Percentiles rank a stretch among this genome's conserved stretches.
phyloP scores from a whole-genome alignment of 2,888 invertebrate species.

The Elegia similella region DNA sequence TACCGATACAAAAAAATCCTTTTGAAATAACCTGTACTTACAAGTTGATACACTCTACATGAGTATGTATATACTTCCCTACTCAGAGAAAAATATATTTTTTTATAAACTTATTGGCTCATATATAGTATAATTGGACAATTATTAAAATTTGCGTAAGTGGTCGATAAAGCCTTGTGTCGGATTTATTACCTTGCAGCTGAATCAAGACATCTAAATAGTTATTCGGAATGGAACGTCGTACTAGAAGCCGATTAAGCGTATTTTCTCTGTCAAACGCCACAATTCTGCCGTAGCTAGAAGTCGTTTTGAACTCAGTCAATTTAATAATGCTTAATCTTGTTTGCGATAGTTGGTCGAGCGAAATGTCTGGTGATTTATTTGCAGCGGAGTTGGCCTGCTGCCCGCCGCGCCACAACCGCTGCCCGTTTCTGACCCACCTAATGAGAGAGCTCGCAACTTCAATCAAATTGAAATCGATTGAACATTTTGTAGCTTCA shows the following conservation, averaged over 20 bases:
- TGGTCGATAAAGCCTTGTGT: slow-evolving; percentile 2
- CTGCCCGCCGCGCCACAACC: slow-evolving; percentile 47
- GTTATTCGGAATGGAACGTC: slow-evolving; percentile 14
- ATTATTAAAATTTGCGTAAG: neutral
- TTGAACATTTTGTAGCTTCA: neutral
- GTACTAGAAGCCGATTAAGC: slow-evolving; percentile 5
- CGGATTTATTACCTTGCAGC: slow-evolving; percentile 5
- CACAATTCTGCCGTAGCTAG: slow-evolving; percentile 30
- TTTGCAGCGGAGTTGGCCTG: slow-evolving; percentile 59
- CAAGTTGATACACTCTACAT: too few relatives aligned
- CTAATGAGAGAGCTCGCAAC: slow-evolving; percentile 7
- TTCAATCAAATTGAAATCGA: slow-evolving; percentile 3
- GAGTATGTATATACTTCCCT: too few relatives aligned
- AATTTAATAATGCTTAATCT: slow-evolving; percentile 65
- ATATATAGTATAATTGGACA: neutral
- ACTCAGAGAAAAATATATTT: too few relatives aligned
- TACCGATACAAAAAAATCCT: too few relatives aligned
- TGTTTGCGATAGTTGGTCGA: slow-evolving; percentile 53
- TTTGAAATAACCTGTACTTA: too few relatives aligned
- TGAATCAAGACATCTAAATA: slow-evolving; percentile 21
- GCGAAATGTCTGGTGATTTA: slow-evolving; percentile 65
- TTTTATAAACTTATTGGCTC: too few relatives aligned
- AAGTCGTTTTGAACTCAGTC: slow-evolving; percentile 47
- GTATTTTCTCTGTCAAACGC: slow-evolving; percentile 19
- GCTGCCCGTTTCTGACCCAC: slow-evolving; percentile 23